Conservation (phyloP, 2,888 invertebrate genomes). For the Acleris literana region DNA sequence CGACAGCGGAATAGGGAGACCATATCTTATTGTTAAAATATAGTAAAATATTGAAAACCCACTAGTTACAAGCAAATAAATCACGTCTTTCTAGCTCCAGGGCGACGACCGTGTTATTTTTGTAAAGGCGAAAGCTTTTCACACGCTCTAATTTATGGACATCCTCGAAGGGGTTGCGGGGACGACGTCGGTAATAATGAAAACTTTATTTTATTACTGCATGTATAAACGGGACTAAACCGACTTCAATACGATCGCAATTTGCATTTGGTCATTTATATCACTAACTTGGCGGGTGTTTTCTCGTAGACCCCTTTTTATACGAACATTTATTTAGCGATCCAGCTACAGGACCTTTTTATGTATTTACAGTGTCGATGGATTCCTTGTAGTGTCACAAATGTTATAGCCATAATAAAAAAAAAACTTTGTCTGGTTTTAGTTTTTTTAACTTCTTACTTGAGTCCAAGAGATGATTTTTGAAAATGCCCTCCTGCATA, state of each 20-base stretch:
- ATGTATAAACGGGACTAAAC: constrained; percentile 32
- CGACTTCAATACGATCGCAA: constrained; percentile 12
- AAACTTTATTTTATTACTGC: constrained; percentile 49
- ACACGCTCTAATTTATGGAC: constrained; percentile 49
- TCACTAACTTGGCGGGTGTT: too few species aligned
- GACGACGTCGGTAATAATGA: constrained; percentile 49
- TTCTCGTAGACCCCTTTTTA: too few species aligned
- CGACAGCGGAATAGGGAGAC: too few species aligned
- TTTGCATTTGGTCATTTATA: neutral
- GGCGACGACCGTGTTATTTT: constrained; percentile 43
- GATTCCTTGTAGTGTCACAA: too few species aligned
- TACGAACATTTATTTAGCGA: too few species aligned
- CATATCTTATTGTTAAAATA: neutral
- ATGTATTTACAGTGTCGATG: too few species aligned
- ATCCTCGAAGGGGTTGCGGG: constrained; percentile 40
- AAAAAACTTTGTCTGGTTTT: too few species aligned
- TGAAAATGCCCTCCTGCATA: too few species aligned
- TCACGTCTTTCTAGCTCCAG: constrained; percentile 32
- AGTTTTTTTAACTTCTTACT: too few species aligned
- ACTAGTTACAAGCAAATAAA: constrained; percentile 9
- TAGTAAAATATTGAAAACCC: neutral
- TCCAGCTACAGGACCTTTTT: too few species aligned
- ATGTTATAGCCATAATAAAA: too few species aligned
- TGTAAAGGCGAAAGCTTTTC: constrained; percentile 44
- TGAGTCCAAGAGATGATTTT: too few species aligned